phyloP scores from a whole-genome alignment of 92 coral and sea anemone genomes.

The Paramuricea clavata region DNA sequence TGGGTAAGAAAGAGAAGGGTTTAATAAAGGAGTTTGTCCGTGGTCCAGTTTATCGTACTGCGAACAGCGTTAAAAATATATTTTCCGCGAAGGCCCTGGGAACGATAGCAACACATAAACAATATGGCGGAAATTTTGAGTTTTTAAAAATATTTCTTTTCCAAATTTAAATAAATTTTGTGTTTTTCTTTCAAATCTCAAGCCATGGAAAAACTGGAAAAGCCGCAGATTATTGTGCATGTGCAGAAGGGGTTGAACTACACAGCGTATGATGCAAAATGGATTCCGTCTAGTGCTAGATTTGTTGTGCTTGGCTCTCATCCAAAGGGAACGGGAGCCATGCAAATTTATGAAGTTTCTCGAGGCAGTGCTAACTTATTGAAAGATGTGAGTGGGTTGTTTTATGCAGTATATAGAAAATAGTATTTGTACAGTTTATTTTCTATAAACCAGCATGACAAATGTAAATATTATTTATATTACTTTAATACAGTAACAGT shows the following conservation, averaged over 20 bases:
- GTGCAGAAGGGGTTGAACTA: conserved; percentile 84
- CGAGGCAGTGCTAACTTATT: conserved; percentile 85
- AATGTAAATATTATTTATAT: too few relatives aligned
- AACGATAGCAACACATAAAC: background rate
- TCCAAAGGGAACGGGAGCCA: conserved; percentile 97
- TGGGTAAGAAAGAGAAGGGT: too few relatives aligned
- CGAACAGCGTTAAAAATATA: background rate
- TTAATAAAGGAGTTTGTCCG: too few relatives aligned
- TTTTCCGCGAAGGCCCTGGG: background rate
- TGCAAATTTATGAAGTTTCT: conserved; percentile 97
- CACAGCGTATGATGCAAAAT: conserved; percentile 89
- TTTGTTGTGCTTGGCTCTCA: conserved; percentile 97
- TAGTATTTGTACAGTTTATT: background rate
- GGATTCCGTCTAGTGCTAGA: conserved; percentile 97
- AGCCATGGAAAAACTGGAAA: conserved; percentile 63
- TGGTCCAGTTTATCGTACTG: background rate
- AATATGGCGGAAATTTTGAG: conserved; percentile 57
- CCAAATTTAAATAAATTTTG: background rate
- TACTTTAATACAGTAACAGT: background rate
- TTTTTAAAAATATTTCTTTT: background rate
- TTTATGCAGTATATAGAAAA: background rate
- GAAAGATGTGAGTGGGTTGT: conserved; percentile 79
- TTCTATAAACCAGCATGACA: too few relatives aligned
- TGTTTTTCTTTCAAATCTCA: background rate
- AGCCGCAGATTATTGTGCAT: conserved; percentile 93